Conservation (phyloP, 1,140 invertebrate genomes). For the Zaprionus vittiger region DNA sequence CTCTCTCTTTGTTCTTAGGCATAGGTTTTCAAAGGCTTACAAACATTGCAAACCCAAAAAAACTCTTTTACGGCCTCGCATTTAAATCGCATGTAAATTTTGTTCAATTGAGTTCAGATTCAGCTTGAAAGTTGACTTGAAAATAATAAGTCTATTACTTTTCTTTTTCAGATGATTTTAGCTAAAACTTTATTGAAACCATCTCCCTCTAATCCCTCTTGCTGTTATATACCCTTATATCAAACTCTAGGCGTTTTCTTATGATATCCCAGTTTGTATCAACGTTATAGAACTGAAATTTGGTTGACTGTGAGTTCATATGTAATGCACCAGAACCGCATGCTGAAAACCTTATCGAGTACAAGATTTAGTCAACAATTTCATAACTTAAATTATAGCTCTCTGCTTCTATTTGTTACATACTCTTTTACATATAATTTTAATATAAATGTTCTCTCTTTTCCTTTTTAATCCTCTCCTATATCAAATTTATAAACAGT, state of each 20-base stretch:
- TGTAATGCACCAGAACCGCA: neutral
- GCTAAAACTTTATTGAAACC: neutral
- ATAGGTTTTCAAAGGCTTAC: neutral
- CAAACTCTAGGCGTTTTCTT: neutral
- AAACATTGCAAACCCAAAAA: neutral
- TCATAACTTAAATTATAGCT: too few species aligned
- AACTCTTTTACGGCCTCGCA: neutral
- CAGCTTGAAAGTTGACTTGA: neutral
- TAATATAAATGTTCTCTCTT: too few species aligned
- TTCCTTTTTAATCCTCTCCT: too few species aligned
- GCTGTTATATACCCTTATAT: too few species aligned
- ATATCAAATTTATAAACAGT: too few species aligned
- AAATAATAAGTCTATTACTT: neutral
- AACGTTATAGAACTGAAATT: neutral
- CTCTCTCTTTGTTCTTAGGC: neutral
- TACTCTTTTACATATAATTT: too few species aligned
- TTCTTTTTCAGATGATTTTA: neutral
- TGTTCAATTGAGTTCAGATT: neutral
- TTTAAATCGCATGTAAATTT: neutral
- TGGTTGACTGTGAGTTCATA: neutral
- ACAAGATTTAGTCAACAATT: too few species aligned
- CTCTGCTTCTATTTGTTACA: too few species aligned
- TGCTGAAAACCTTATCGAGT: neutral
- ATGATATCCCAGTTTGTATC: neutral
- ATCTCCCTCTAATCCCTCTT: neutral